These are phyloP conservation scores for Halcyon senegalensis DNA, from an alignment of 2,113 vertebrate species.

Conservation along the genomic window DNA sequence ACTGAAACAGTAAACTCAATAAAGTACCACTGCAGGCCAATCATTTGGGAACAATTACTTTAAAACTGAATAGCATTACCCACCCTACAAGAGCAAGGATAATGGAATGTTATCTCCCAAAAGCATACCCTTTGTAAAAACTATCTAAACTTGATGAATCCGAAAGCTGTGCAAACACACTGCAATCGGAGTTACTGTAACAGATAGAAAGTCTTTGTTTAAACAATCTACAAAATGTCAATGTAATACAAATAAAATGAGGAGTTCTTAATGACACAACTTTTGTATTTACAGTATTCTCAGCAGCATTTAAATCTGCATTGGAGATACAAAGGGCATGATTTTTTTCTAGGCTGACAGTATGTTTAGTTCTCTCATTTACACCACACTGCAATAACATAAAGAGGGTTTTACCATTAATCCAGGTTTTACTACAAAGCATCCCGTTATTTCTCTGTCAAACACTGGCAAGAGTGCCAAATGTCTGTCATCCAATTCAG, in stretches of 20 bases:
- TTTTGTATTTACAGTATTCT: slow-evolving; percentile 76
- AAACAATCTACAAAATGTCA: slow-evolving; percentile 67
- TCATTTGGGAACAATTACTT: slow-evolving; percentile 48
- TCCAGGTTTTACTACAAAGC: slow-evolving; percentile 84
- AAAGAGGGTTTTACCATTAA: slow-evolving; percentile 83
- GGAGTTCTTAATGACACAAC: slow-evolving; percentile 68
- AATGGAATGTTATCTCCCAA: slow-evolving; percentile 49
- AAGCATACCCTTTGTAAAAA: slow-evolving; percentile 54
- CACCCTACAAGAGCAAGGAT: neutral
- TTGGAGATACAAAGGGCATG: slow-evolving; percentile 54
- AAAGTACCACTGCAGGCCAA: slow-evolving; percentile 14
- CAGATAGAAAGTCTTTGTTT: slow-evolving; percentile 67
- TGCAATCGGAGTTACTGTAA: slow-evolving; percentile 38
- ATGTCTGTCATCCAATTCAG: slow-evolving; percentile 80
- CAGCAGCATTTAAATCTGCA: slow-evolving; percentile 68
- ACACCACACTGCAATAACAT: slow-evolving; percentile 81
- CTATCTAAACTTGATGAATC: slow-evolving; percentile 44
- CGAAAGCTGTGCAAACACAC: slow-evolving; percentile 58
- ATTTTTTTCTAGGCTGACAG: slow-evolving; percentile 67
- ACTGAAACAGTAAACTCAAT: slow-evolving; percentile 23
- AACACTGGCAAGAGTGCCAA: slow-evolving; percentile 78
- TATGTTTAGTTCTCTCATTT: slow-evolving; percentile 76
- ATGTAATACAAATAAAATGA: slow-evolving; percentile 68
- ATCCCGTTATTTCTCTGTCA: slow-evolving; percentile 80
- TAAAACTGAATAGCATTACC: slow-evolving; percentile 13